Evolutionary conservation across 2,888 invertebrate genomes (phyloP).

Genomic region (Erebia aethiops): DNA sequence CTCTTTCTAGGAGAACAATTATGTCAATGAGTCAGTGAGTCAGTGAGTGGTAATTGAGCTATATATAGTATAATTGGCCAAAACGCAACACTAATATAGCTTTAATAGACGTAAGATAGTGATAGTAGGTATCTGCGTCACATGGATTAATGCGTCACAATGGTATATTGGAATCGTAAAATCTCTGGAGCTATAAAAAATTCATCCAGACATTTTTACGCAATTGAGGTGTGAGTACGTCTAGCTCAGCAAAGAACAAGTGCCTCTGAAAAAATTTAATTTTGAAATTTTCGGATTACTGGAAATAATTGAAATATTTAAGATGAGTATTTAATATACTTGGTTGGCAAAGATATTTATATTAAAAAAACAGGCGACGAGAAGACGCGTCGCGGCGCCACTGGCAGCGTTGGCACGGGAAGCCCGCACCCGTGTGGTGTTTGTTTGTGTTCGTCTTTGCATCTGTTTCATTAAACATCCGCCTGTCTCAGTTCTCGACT

Average conservation of each 20-base stretch:
- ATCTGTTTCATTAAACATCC: slow-evolving; percentile 78
- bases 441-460: slow-evolving; percentile 77
- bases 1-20: no score
- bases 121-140: slow-evolving; percentile 27
- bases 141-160: slow-evolving; percentile 33
- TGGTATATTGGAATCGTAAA: slow-evolving; percentile 31
- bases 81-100: slow-evolving; percentile 13
- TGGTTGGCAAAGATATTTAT: slow-evolving; percentile 46
- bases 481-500: slow-evolving; percentile 72
- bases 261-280: neutral
- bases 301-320: slow-evolving; percentile 3
- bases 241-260: neutral
- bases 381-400: slow-evolving; percentile 66
- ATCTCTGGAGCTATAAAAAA: slow-evolving; percentile 28
- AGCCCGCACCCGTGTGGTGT: slow-evolving; percentile 53
- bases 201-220: slow-evolving; percentile 31
- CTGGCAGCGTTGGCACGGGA: slow-evolving; percentile 71
- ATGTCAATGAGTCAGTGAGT: no score
- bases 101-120: slow-evolving; percentile 16
- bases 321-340: slow-evolving; percentile 13
- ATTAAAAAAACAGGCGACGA: slow-evolving; percentile 66
- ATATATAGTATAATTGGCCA: slow-evolving; percentile 14
- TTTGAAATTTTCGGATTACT: neutral
- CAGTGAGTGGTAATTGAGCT: no score
- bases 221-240: slow-evolving; percentile 16